Conservation (phyloP, 2,797 vertebrate species). For the Catharus ustulatus region DNA sequence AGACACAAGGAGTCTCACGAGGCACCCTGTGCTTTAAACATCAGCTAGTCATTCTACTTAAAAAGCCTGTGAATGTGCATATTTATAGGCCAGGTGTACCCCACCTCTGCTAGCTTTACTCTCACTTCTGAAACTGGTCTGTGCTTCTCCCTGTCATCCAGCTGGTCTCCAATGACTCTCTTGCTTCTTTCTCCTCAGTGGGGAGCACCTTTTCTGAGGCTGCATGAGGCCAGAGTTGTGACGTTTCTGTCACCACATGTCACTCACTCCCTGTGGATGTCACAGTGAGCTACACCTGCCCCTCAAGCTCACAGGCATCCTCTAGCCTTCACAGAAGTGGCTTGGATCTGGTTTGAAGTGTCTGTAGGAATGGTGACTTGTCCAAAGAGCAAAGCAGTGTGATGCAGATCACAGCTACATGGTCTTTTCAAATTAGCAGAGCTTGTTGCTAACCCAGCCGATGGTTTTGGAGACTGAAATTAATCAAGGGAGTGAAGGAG, state of each 20-base stretch:
- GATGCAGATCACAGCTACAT: not conserved
- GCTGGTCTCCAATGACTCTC: not conserved
- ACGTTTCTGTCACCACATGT: not conserved
- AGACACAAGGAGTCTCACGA: not conserved
- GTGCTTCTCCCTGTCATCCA: not conserved
- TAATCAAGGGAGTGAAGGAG: not conserved
- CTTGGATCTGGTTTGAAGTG: not conserved
- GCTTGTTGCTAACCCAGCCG: not conserved
- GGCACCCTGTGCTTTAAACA: not conserved
- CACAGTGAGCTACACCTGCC: not conserved
- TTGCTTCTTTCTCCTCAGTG: not conserved
- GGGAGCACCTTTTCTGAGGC: not conserved
- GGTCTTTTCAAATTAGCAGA: not conserved
- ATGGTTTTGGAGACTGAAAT: not conserved
- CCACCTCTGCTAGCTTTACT: not conserved
- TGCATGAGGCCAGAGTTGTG: not conserved
- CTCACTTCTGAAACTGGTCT: not conserved
- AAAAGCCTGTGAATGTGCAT: not conserved
- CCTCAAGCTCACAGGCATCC: not conserved
- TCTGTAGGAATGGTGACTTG: not conserved
- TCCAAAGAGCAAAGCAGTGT: not conserved
- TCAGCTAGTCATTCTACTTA: not conserved
- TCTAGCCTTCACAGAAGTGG: not conserved
- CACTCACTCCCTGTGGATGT: not conserved
- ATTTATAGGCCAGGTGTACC: not conserved